A percentile compares a stretch with the other conserved stretches of the same genome.
Evolutionary conservation across 2,113 vertebrate species (phyloP).

Genomic region (Anas platyrhynchos): DNA sequence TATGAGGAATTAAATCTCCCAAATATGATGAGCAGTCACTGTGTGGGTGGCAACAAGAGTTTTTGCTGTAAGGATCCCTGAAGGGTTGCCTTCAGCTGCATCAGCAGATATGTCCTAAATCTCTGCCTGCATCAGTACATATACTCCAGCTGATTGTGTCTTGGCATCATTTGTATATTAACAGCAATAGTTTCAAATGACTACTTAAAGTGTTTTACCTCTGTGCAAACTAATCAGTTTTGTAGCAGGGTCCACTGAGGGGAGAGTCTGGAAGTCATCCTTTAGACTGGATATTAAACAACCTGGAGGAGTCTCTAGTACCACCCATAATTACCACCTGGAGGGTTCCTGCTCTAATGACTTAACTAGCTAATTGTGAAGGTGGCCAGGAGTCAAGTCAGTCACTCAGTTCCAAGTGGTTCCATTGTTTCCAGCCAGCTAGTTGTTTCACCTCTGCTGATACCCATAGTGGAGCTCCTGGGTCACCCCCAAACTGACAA

Average conservation of each 20-base stretch:
- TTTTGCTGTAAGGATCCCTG: not conserved
- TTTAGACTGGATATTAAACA: not conserved
- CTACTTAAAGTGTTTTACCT: not conserved
- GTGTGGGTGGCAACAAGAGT: not conserved
- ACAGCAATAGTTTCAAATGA: not conserved
- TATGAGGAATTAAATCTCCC: not conserved
- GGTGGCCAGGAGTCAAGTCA: not conserved
- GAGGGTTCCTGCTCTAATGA: rapidly evolving
- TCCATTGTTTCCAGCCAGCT: not conserved
- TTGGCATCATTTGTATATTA: not conserved
- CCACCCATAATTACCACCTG: not conserved
- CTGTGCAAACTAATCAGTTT: not conserved
- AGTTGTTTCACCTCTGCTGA: not conserved
- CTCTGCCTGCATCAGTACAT: not conserved
- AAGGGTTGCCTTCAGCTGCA: not conserved
- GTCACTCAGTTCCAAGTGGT: not conserved
- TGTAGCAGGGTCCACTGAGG: not conserved
- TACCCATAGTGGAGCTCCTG: not conserved
- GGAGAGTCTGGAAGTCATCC: not conserved
- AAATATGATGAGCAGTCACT: not conserved
- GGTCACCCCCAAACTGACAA: not conserved
- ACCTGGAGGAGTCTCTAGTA: not conserved
- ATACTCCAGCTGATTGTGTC: not conserved
- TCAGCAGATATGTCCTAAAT: not conserved
- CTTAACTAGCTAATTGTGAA: not conserved